Base-by-base conservation (phyloP, 2,113 vertebrate genomes). In the Amazona guildingii region DNA sequence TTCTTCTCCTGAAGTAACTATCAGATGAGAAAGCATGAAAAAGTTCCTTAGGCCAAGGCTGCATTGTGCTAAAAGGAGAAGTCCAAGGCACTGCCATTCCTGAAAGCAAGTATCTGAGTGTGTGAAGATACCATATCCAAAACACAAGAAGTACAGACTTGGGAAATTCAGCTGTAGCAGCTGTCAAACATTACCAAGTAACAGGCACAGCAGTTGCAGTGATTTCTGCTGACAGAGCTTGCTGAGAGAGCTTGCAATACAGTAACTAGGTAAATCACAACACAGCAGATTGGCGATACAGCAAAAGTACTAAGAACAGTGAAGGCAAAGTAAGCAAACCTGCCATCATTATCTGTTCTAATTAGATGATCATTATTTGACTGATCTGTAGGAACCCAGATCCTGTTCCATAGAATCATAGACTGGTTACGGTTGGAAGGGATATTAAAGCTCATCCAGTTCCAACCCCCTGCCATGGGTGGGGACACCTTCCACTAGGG, bases 41-140 rank as follows among this genome's bases (percentile, higher is more conserved):
- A 19, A 11, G 6, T 21, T 64, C 28, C 43, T 39, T 3, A 48
- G 66, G 10, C 3, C 5, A 51, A 62, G 23, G 16, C 24, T 67
- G 7, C 18, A 1, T 5, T 41, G 18, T 67, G 55, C 18, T 68
- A 35, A 61, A 83, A 43, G 46, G 51, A 55, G 33, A 6, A 15
- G 33, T 6, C 24, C 39, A 67, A 43, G 28, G 37, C 54, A 43
- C 16, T 1, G 4, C 39, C 17, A 28, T 43, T 46, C 61, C 91
- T 11, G 1, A 69, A 64, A 52, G 9, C 14, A 79, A 28, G 28
- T 39, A 74, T 4, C 11, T 9, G 6, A 85, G n/a, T 0, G 0
- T 2, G 1, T 27, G 16, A 20, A 68, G 29, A n/a, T 37, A 12
- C 17, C 13, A 35, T 27, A 49, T 23, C 44, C 39, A 49, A 72